These are phyloP conservation scores for Coilia nasus DNA, from an alignment of 2,797 vertebrate species.

Conservation along the genomic window DNA sequence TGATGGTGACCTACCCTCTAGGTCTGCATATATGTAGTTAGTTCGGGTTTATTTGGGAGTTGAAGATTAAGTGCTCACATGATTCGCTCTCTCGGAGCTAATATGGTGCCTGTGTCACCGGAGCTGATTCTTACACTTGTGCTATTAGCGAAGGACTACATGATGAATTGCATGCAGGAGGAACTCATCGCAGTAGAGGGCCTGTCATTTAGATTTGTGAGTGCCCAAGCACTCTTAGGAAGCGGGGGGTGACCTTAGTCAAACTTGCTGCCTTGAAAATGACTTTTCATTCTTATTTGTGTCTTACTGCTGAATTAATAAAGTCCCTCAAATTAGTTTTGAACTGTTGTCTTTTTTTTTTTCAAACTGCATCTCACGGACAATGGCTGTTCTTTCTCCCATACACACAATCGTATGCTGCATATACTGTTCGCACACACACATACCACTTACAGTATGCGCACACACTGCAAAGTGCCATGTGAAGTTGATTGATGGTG, in stretches of 20 bases:
- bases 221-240: background rate
- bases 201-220: background rate
- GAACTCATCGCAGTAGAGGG: background rate
- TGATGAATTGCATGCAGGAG: background rate
- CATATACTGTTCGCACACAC: slow-evolving; percentile 40
- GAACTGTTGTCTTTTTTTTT: background rate
- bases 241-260: background rate
- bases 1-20: background rate
- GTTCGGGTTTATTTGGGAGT: background rate
- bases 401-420: slow-evolving; percentile 48
- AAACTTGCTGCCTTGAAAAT: slow-evolving; percentile 1
- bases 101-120: background rate
- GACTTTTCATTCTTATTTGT: background rate
- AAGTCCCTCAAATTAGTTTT: slow-evolving; percentile 10
- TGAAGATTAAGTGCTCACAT: slow-evolving; percentile 1
- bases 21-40: background rate
- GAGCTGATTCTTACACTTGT: background rate
- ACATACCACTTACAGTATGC: slow-evolving; percentile 39
- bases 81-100: background rate
- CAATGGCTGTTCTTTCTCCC: slow-evolving; percentile 54
- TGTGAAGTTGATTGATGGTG: slow-evolving; percentile 53
- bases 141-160: background rate
- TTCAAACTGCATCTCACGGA: background rate
- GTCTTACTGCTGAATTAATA: background rate
- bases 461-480: slow-evolving; percentile 39